Evolutionary conservation across 2,113 vertebrate genomes (phyloP), one percentile per base, ranked within the genome.

Genomic region (Hucho hucho): DNA sequence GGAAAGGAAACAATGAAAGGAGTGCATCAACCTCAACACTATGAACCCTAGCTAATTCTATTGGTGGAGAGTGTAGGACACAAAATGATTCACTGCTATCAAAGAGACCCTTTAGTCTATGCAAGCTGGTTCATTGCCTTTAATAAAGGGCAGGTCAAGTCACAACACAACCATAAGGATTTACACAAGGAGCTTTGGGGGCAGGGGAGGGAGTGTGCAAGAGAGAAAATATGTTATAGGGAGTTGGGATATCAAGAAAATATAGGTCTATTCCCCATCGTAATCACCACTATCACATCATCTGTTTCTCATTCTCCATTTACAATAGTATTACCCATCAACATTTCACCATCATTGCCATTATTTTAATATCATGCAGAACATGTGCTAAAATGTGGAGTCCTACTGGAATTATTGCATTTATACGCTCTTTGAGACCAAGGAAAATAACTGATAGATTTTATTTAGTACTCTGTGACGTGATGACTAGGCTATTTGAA

Each of bases 391-490:
- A 92, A 84, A 92, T 87, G 84, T 93, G 81, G 84, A 90, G 80
- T 90, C 84, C 90, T 92, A 91, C 83, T 86, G 85, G 90, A 92
- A 92, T 94, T 94, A 94, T 94, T 94, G 93, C 93, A 94, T 93
- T 93, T 90, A 94, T 93, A 94, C 93, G 93, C 93, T 92, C 90
- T 93, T 53, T 93, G 85, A 92, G 87, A 89, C 90, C 87, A 92
- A 89, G 87, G 28, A 87, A 91, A 91, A 89, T 87, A 87, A 78
- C 76, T 47, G 14, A 80, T 6, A 84, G 81, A 37, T 82, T 85
- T 47, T 79, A 77, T 86, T 84, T 84, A 59, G 83, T 88, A 89
- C 86, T 87, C 77, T 79, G 80, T 87, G 85, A 92, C 87, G 82
- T 88, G 77, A 81, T 78, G 85, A 86, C 83, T 79, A 75, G 74